Percentiles rank a stretch among this genome's conserved stretches.
These are phyloP conservation scores for Nemoura dubitans DNA, from an alignment of 2,888 invertebrate species.

Conservation along the genomic window DNA sequence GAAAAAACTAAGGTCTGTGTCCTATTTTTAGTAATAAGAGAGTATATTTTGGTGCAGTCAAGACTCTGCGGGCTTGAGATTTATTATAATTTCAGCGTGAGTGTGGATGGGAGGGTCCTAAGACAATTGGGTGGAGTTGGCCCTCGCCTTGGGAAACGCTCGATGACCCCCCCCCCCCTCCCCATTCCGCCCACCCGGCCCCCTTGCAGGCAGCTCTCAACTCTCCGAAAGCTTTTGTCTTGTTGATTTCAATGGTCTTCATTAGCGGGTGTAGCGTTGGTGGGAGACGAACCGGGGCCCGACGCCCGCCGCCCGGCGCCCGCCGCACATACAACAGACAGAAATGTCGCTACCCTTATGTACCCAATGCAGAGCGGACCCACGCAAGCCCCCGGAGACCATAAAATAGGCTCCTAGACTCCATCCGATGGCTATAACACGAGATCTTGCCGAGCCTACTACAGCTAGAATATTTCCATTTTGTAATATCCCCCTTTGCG, in stretches of 20 bases:
- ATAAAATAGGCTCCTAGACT: not conserved
- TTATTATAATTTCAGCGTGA: not conserved
- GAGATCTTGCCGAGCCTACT: not conserved
- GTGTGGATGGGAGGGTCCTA: slow-evolving; percentile 7
- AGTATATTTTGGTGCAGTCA: not conserved
- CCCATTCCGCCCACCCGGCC: not conserved
- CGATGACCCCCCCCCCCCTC: not conserved
- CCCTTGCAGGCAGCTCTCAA: not conserved
- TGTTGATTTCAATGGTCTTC: slow-evolving; percentile 45
- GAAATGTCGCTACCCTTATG: not conserved
- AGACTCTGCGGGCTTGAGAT: not conserved
- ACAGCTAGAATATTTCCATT: not conserved
- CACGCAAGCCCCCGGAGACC: not conserved
- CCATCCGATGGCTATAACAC: not conserved
- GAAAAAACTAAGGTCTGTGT: not conserved
- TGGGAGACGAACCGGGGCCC: slow-evolving; percentile 15
- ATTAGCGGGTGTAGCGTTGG: slow-evolving; percentile 37
- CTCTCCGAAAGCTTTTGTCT: slow-evolving; percentile 32
- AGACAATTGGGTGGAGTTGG: slow-evolving; percentile 9
- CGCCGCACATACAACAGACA: not conserved
- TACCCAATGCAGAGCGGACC: not conserved
- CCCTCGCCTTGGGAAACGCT: slow-evolving; percentile 12
- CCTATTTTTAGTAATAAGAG: not conserved
- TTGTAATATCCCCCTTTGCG: not conserved
- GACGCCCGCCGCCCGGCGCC: no score